Percentiles rank a stretch among this genome's conserved stretches.
These are phyloP conservation scores for Steinernema scapterisci DNA, from an alignment of 2,888 invertebrate genomes.

Conservation along the genomic window DNA sequence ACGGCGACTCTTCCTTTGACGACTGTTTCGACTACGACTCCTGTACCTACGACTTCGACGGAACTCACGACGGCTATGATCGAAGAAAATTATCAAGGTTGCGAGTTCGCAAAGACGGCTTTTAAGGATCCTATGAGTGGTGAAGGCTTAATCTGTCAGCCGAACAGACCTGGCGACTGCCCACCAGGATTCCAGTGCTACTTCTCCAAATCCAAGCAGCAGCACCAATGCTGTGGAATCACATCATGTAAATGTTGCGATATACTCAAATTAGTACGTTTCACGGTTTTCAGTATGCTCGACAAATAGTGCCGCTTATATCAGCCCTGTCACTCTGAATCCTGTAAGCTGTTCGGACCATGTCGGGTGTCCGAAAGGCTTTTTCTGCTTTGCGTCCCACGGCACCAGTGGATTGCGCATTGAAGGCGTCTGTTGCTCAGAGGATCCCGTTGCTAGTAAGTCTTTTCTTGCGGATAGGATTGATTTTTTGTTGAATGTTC, in stretches of 20 bases:
- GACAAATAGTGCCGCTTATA: slow-evolving; percentile 40
- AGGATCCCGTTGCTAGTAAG: slow-evolving; percentile 40
- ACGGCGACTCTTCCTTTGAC: background rate
- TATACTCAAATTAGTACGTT: background rate
- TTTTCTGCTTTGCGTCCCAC: slow-evolving; percentile 38
- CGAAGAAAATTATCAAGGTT: slow-evolving; percentile 34
- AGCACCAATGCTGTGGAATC: slow-evolving; percentile 39
- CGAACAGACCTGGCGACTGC: slow-evolving; percentile 33
- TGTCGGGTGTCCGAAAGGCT: slow-evolving; percentile 39
- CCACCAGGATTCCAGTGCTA: slow-evolving; percentile 43
- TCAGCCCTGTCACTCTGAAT: slow-evolving; percentile 34
- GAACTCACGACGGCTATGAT: background rate
- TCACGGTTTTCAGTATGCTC: slow-evolving; percentile 34
- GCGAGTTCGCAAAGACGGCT: slow-evolving; percentile 35
- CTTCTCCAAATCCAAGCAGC: slow-evolving; percentile 21
- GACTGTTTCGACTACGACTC: background rate
- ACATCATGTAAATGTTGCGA: slow-evolving; percentile 27
- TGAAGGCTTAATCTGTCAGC: slow-evolving; percentile 34
- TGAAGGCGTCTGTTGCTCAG: slow-evolving; percentile 40
- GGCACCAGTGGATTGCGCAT: background rate
- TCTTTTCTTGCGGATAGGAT: too few relatives aligned
- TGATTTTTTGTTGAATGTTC: background rate
- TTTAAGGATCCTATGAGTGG: slow-evolving; percentile 37
- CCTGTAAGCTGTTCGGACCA: slow-evolving; percentile 37
- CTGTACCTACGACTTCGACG: background rate